A percentile compares a stretch with the other conserved stretches of the same genome.
Evolutionary conservation across 2,888 invertebrate species (phyloP).

Genomic region (Leptogaster cylindrica): DNA sequence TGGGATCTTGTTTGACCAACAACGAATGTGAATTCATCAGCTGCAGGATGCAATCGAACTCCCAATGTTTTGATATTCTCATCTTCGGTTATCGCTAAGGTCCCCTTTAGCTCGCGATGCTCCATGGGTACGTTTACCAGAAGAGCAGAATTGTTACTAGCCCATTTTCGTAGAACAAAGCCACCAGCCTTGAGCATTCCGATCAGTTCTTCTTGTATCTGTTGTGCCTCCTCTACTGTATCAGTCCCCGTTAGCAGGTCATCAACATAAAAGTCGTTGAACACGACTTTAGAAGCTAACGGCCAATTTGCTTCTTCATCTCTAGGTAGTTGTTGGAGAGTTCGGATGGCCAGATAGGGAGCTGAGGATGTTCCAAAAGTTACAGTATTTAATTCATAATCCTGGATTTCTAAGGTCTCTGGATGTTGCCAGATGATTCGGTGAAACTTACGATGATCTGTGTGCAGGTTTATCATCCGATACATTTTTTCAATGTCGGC

Average conservation of each 20-base stretch:
- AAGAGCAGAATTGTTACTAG: background rate
- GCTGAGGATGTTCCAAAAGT: too few species aligned
- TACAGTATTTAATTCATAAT: too few species aligned
- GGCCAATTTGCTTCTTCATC: background rate
- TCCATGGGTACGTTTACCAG: background rate
- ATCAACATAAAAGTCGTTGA: background rate
- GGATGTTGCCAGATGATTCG: too few species aligned
- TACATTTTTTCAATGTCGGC: background rate
- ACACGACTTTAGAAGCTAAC: background rate
- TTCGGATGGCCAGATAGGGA: too few species aligned
- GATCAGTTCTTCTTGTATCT: background rate
- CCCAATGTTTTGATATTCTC: background rate
- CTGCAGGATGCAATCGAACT: background rate
- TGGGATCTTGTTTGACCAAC: background rate
- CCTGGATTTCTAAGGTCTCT: too few species aligned
- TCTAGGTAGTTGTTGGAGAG: background rate
- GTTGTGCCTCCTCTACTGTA: background rate
- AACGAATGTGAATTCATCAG: conserved; percentile 5
- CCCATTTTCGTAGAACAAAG: conserved; percentile 1
- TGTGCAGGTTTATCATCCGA: too few species aligned
- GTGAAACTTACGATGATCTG: too few species aligned
- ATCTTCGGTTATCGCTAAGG: background rate
- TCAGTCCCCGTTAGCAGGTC: background rate
- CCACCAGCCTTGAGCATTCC: background rate
- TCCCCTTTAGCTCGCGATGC: background rate